These are phyloP conservation scores for crab-eating macaque (Macaca fascicularis) DNA, from an alignment of 2,113 vertebrate species.

Conservation along the genomic window DNA sequence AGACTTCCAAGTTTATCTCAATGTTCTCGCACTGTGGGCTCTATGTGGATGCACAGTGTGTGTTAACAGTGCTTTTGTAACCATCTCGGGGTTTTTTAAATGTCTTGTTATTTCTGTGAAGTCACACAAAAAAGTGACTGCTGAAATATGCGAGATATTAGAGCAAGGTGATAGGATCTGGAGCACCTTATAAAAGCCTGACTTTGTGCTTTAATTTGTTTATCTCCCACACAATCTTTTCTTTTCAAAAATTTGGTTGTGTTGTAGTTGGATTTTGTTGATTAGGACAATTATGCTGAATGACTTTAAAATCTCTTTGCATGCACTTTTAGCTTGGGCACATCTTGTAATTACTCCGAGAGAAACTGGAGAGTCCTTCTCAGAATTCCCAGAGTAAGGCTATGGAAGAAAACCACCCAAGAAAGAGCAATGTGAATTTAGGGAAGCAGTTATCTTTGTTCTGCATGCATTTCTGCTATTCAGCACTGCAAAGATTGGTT, in stretches of 20 bases:
- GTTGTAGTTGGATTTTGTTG: slow-evolving; percentile 24
- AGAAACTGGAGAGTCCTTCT: not conserved
- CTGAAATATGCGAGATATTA: slow-evolving; percentile 66
- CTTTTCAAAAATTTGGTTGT: slow-evolving; percentile 30
- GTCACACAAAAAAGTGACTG: slow-evolving; percentile 9
- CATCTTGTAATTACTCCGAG: not conserved
- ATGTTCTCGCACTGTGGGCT: not conserved
- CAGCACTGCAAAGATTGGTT: not conserved
- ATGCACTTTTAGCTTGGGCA: not conserved
- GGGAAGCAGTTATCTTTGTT: not conserved
- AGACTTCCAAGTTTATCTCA: slow-evolving; percentile 41
- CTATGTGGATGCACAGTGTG: not conserved
- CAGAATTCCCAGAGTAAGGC: not conserved
- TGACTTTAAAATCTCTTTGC: not conserved
- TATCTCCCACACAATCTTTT: slow-evolving; percentile 1
- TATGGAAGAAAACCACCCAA: not conserved
- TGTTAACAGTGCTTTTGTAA: slow-evolving; percentile 35
- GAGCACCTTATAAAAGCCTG: slow-evolving; percentile 37
- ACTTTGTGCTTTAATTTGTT: slow-evolving; percentile 30
- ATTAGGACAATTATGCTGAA: slow-evolving; percentile 37
- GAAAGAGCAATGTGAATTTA: not conserved
- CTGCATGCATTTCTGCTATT: not conserved
- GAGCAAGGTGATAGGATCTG: slow-evolving; percentile 43
- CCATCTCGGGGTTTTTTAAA: not conserved
- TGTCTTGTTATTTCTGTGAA: slow-evolving; percentile 67